phyloP scores from a whole-genome alignment of 2,797 vertebrate genomes.

The Corythornis leucogaster region DNA sequence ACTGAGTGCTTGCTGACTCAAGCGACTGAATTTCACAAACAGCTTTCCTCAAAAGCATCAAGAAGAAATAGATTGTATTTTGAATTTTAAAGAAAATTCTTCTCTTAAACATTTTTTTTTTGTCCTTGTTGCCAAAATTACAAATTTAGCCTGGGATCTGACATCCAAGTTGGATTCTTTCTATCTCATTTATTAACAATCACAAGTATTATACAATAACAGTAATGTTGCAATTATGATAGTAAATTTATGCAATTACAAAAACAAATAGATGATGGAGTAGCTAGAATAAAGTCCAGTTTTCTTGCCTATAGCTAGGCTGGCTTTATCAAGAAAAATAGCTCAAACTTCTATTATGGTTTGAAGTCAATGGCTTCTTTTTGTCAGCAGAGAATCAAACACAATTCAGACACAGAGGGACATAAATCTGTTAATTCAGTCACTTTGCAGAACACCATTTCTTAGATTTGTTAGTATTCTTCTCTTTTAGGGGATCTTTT shows the following conservation, averaged over 20 bases:
- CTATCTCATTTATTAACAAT: conserved; percentile 22
- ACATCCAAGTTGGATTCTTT: conserved; percentile 15
- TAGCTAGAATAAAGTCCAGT: neutral
- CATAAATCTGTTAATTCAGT: conserved; percentile 27
- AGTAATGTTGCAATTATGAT: conserved; percentile 46
- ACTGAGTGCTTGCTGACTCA: conserved; percentile 48
- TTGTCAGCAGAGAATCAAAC: conserved; percentile 47
- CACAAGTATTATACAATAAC: conserved; percentile 18
- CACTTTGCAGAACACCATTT: neutral
- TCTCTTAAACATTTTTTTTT: neutral
- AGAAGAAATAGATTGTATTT: conserved; percentile 39
- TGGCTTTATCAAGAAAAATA: conserved; percentile 25
- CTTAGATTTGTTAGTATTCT: neutral
- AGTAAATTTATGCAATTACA: conserved; percentile 47
- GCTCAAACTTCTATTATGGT: neutral
- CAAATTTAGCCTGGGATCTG: conserved; percentile 24
- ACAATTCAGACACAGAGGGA: neutral
- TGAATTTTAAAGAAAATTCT: conserved; percentile 46
- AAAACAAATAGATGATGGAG: neutral
- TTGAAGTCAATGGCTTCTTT: conserved; percentile 36
- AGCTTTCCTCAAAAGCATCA: conserved; percentile 31
- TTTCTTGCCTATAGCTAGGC: conserved; percentile 30
- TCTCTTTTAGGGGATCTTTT: neutral
- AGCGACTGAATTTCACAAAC: conserved; percentile 14
- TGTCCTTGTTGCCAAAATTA: neutral